These are phyloP conservation scores for Epirrhoe tristata DNA, from an alignment of 2,888 invertebrate species.

Conservation along the genomic window DNA sequence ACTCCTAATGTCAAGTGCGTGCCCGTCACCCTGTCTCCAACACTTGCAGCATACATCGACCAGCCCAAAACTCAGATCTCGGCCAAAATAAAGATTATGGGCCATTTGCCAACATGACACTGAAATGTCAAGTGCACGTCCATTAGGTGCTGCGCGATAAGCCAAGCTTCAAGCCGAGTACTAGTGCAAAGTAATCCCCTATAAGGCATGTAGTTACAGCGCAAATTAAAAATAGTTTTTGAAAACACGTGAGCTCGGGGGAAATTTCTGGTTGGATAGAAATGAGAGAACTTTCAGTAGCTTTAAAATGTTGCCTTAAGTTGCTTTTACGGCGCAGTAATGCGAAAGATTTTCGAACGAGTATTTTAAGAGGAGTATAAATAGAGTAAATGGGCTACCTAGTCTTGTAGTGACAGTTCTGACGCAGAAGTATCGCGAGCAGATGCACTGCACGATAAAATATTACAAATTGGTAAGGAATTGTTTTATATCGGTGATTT, in stretches of 20 bases:
- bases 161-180: constrained; percentile 7
- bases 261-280: constrained; percentile 12
- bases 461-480: not conserved
- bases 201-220: constrained; percentile 8
- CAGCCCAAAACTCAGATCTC: constrained; percentile 10
- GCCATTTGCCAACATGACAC: constrained; percentile 9
- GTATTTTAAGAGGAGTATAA: constrained; percentile 14
- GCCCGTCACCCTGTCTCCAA: constrained; percentile 33
- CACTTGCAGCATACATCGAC: constrained; percentile 24
- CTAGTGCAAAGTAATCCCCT: constrained; percentile 6
- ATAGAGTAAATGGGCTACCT: constrained; percentile 17
- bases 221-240: constrained; percentile 14
- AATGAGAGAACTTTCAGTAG: not conserved
- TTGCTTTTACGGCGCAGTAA: constrained; percentile 15
- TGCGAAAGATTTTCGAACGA: constrained; percentile 5
- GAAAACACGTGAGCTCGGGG: constrained; percentile 3
- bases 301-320: constrained; percentile 7
- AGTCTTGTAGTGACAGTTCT: constrained; percentile 28
- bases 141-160: constrained; percentile 13
- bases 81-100: constrained; percentile 10
- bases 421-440: constrained; percentile 8
- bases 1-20: constrained; percentile 55
- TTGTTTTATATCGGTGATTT: too few relatives aligned
- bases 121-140: constrained; percentile 14
- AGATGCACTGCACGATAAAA: constrained; percentile 8